phyloP scores from a whole-genome alignment of 2,888 invertebrate genomes.

The Antitype chi region DNA sequence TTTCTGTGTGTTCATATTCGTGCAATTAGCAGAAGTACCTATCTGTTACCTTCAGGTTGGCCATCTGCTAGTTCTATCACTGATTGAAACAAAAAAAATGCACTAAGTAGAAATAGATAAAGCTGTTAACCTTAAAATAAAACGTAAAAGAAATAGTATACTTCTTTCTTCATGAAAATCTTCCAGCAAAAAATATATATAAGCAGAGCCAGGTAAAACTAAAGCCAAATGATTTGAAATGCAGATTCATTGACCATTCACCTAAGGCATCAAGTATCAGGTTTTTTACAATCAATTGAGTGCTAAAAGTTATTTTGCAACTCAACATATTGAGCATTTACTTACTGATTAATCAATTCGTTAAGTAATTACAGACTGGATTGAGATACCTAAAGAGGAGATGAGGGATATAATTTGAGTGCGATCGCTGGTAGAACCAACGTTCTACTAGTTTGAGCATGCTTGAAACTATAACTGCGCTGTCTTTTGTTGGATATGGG shows the following conservation, averaged over 20 bases:
- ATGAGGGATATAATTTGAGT: conserved; percentile 14
- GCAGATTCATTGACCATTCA: conserved; percentile 31
- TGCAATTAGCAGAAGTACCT: too few species aligned
- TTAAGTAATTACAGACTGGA: conserved; percentile 48
- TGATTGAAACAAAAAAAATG: too few species aligned
- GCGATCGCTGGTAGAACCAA: conserved; percentile 8
- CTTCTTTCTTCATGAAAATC: conserved; percentile 28
- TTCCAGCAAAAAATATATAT: neutral
- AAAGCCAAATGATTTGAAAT: conserved; percentile 40
- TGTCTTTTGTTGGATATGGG: conserved; percentile 36
- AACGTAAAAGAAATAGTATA: too few species aligned
- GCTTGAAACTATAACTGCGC: neutral
- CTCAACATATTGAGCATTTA: conserved; percentile 35
- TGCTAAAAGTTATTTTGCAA: conserved; percentile 63
- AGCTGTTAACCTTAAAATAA: too few species aligned
- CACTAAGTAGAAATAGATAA: too few species aligned
- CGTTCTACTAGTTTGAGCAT: conserved; percentile 28
- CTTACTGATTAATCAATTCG: conserved; percentile 51
- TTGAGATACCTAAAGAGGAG: conserved; percentile 36
- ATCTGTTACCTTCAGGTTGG: too few species aligned
- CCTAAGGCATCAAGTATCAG: conserved; percentile 27
- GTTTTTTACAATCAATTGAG: conserved; percentile 54
- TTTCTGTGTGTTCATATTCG: too few species aligned
- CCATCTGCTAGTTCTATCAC: too few species aligned
- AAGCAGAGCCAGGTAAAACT: conserved; percentile 30